phyloP scores from a whole-genome alignment of 1,140 invertebrate genomes.

The Dreissena polymorpha region DNA sequence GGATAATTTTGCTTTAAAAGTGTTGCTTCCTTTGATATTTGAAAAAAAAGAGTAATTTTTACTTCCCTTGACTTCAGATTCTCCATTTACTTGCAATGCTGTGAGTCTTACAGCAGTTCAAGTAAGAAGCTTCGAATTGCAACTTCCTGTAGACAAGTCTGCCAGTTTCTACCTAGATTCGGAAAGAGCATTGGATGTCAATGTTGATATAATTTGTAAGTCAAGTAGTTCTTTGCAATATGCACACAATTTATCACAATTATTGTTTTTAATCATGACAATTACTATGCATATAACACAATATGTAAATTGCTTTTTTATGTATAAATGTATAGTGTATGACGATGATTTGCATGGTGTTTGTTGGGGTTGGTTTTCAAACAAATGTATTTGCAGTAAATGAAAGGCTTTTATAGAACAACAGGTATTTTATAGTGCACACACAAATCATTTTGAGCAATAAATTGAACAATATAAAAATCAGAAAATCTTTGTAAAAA shows the following conservation, averaged over 20 bases:
- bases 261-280: no score
- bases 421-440: no score
- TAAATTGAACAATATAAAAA: no score
- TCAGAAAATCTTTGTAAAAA: no score
- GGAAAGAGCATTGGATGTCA: slow-evolving; percentile 43
- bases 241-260: no score
- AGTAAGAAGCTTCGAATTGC: slow-evolving; percentile 56
- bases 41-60: not conserved
- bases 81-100: slow-evolving; percentile 68
- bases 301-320: slow-evolving; percentile 1
- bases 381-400: no score
- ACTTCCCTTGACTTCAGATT: slow-evolving; percentile 55
- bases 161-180: slow-evolving; percentile 63
- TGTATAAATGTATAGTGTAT: not conserved
- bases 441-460: no score
- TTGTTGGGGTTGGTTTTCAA: no score
- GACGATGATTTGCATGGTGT: not conserved
- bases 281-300: no score
- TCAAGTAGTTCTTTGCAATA: not conserved
- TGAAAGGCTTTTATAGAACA: no score
- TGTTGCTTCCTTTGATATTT: not conserved
- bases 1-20: not conserved
- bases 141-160: slow-evolving; percentile 62
- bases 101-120: slow-evolving; percentile 58
- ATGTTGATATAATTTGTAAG: slow-evolving; percentile 69